Percentiles rank a stretch among this genome's conserved stretches.
Conservation (phyloP, 2,113 vertebrate genomes). For the Accipiter virgatus region DNA sequence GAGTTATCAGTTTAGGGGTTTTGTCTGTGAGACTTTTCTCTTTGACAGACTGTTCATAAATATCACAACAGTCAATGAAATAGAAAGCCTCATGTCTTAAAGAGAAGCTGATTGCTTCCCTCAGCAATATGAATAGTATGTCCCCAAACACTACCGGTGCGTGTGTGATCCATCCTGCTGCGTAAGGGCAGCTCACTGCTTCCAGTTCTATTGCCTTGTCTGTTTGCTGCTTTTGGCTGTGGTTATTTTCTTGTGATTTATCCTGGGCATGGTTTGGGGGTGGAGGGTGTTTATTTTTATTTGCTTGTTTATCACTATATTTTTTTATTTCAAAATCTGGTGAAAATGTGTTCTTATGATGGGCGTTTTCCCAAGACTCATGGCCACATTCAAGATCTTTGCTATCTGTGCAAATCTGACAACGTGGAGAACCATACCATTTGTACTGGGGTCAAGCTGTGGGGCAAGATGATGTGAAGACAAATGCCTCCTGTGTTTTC, state of each 20-base stretch:
- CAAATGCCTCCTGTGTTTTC: background rate
- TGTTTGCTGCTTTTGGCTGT: background rate
- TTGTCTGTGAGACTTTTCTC: background rate
- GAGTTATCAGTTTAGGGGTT: background rate
- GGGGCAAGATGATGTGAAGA: background rate
- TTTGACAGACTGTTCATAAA: background rate
- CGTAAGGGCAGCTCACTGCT: background rate
- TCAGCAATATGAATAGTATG: fast-evolving
- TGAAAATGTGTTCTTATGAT: background rate
- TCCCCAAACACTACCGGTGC: fast-evolving
- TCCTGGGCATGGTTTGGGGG: no score
- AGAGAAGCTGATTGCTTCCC: background rate
- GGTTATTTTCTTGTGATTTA: background rate
- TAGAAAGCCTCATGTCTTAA: background rate
- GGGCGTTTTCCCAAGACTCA: background rate
- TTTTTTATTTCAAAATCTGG: background rate
- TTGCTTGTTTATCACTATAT: background rate
- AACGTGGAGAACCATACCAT: fast-evolving
- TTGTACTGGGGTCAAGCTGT: background rate
- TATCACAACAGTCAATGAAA: background rate
- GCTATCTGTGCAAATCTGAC: background rate
- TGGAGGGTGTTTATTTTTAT: background rate
- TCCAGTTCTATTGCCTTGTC: background rate
- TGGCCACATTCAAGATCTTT: background rate
- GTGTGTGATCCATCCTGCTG: background rate